Evolutionary conservation across 2,888 invertebrate genomes (phyloP), one percentile per base, ranked within the genome.

Genomic region (Lepidochitona cinerea): DNA sequence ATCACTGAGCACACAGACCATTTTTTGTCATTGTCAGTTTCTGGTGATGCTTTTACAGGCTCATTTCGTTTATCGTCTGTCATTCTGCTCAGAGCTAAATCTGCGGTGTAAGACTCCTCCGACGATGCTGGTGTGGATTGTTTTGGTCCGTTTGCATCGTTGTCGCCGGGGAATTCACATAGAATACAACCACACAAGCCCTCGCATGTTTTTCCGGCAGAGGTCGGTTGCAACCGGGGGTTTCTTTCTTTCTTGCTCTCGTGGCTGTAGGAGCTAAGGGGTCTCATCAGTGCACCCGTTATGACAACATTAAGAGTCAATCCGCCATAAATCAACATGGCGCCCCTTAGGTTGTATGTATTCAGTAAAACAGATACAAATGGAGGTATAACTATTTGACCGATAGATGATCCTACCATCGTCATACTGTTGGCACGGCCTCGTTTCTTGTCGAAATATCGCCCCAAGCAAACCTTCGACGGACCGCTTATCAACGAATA

Each of bases 271-370:
- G 59, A 59, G 4, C 1, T 29, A 4, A 59, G 14, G 23, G 59
- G 59, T 59, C 59, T 59, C 59, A 59, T 14, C 59, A 59, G 59
- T 29, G 59, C 59, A 4, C 59, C 59, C 23, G 59, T 59, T 18
- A 59, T 59, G 23, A 59, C 23, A 1, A 59, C 29, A 59, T 59
- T 59, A 4, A 59, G 59, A 59, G 1, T 29, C 12, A 59, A 29
- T 12, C 59, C 59, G 26, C 59, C 59, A 26, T 59, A 59, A 14
- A 59, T 59, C 59, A 59, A 26, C 59, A 59, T 59, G 9, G 7
- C 29, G 23, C 59, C 59, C 59, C 59, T 23, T 18, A 59, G 32
- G 2, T 23, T 32, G 32, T 59, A 59, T 4, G 59, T 59, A 32
- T 18, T 32, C 32, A 59, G 23, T 12, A 59, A 32, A 59, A 59